Conservation (phyloP, 1,140 invertebrate genomes). For the Platorchestia sp. region DNA sequence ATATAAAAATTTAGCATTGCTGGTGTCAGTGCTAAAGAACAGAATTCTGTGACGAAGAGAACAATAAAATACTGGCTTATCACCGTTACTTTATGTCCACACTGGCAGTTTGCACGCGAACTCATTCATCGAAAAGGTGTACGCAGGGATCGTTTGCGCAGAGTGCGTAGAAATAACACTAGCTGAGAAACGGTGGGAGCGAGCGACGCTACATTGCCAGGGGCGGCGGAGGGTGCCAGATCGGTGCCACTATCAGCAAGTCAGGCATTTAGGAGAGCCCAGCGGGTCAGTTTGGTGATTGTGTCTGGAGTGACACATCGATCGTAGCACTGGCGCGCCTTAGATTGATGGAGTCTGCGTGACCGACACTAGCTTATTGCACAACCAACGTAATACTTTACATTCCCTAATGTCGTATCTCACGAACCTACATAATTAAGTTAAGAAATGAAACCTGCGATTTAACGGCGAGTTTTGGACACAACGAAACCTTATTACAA, state of each 20-base stretch:
- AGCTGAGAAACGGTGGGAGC: neutral
- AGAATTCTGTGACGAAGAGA: neutral
- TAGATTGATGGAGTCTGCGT: slow-evolving; percentile 39
- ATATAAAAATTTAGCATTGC: neutral
- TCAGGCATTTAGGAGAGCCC: neutral
- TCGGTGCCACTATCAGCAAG: slow-evolving; percentile 41
- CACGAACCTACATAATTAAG: neutral
- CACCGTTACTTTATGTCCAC: neutral
- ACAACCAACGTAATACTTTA: neutral
- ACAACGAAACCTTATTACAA: neutral
- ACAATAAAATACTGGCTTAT: neutral
- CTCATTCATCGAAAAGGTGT: neutral
- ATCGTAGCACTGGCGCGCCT: neutral
- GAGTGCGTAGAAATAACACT: slow-evolving; percentile 29
- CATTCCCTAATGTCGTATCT: neutral
- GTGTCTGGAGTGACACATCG: slow-evolving; percentile 40
- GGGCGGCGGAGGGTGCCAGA: neutral
- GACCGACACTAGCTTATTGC: slow-evolving; percentile 30
- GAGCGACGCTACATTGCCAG: neutral
- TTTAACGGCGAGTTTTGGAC: neutral
- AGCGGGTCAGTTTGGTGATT: slow-evolving; percentile 17
- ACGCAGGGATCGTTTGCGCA: neutral
- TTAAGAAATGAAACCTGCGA: neutral
- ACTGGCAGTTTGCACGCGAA: neutral
- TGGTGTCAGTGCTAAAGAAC: neutral